A percentile compares a stretch with the other conserved stretches of the same genome.
Evolutionary conservation across 23 tunicate genomes (phyloP).

Genomic region (Ascidia mentula): DNA sequence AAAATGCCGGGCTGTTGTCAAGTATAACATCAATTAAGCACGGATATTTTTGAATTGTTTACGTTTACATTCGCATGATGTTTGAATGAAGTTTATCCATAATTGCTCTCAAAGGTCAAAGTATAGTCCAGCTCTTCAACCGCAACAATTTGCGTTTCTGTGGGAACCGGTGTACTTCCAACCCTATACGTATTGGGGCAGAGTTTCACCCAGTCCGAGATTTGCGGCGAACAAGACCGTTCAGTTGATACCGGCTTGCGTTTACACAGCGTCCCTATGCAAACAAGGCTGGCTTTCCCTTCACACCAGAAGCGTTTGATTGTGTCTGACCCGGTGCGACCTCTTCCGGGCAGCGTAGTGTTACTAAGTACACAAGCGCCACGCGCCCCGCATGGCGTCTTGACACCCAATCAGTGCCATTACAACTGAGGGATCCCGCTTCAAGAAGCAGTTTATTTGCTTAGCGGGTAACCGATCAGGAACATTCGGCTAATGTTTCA

Average conservation of each 20-base stretch:
- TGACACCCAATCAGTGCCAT: conserved; percentile 3
- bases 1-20: too few species aligned
- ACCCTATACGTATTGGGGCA: too few species aligned
- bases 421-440: neutral
- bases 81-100: too few species aligned
- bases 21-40: too few species aligned
- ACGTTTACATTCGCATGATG: too few species aligned
- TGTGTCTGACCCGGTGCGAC: neutral
- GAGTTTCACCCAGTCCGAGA: neutral
- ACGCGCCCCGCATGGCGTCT: conserved; percentile 7
- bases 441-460: neutral
- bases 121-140: too few species aligned
- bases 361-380: conserved; percentile 11
- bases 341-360: conserved; percentile 16
- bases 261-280: conserved; percentile 9
- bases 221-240: neutral
- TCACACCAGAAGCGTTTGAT: neutral
- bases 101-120: too few species aligned
- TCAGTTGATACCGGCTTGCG: conserved; percentile 9
- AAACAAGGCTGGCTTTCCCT: neutral
- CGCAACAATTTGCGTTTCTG: too few species aligned
- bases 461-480: conserved; percentile 1
- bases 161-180: too few species aligned
- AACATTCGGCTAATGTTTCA: neutral
- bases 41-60: too few species aligned